Evolutionary conservation across 2,888 invertebrate genomes (phyloP), one percentile per base, ranked within the genome.

Genomic region (Leucania comma): DNA sequence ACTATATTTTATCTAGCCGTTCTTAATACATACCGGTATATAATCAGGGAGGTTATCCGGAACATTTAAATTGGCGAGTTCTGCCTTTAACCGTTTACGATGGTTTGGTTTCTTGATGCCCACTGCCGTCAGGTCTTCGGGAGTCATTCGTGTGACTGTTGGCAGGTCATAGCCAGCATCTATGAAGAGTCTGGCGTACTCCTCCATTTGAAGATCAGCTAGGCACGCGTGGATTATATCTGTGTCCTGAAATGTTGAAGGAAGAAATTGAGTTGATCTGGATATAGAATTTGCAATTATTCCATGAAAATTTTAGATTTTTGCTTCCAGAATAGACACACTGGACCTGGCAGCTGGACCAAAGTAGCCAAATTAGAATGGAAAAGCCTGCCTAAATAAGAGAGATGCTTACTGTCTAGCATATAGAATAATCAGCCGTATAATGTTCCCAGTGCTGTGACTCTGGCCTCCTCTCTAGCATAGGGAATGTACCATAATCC

Each of bases 131-230:
- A 98, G 96, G 96, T 98, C 99, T 95, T 99, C 99, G 0, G 99
- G 99, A 20, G 99, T 99, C 99, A 99, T 99, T 86, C 99, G 97
- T n/a, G 99, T 98, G 89, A 99, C 99, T 2, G 99, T 99, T 35
- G 99, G 98, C 95, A 99, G 97, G 96, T 99, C 99, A 93, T 99
- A 99, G 50, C 99, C 99, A 20, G 99, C 99, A 54, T 98, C 97
- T 78, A 98, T 97, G 94, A 99, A 99, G 72, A 99, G 97, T 60
- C 98, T 97, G 82, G 98, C 98, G 95, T 99, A 99, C 91, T 99
- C 99, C 90, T 99, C 99, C 96, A 98, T 98, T 90, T 98, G 98
- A 54, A 99, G 97, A 90, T 99, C 99, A 73, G 98, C 97, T 90
- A 99, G 96, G 99, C 99, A 99, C 76, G 98, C 98, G 93, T 98